Evolutionary conservation across 2,888 invertebrate species (phyloP), one percentile per base, ranked within the genome.

Genomic region (Dione vanillae): DNA sequence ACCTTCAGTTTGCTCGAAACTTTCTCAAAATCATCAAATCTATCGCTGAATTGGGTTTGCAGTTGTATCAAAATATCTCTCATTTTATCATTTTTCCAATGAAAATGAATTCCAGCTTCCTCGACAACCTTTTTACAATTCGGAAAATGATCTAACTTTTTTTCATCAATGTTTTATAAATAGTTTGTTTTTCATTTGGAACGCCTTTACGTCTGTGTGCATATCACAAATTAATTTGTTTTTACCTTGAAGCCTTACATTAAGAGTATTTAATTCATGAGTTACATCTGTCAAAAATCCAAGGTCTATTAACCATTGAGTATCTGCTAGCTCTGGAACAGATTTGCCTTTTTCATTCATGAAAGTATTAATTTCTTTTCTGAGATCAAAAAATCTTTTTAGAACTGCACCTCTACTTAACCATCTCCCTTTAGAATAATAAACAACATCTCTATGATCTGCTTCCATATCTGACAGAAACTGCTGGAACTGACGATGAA

Each of bases 1-100:
- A n/a, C n/a, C n/a, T n/a, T n/a, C n/a, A 69, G 69, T 73, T 69
- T 74, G 65, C 58, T 47, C 14, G 47, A 47, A 47, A 47, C 47
- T 47, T 47, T 47, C 14, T 10, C 47, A 47, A 47, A 47, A 47
- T 47, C 14, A 47, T 1, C 14, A 47, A 14, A 47, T 47, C 47
- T 47, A 14, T 47, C 8, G 14, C 47, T 47, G 8, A 47, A 47
- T 47, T 47, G 3, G 14, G 47, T 47, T 47, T 14, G 6, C 11
- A 47, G 47, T 47, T 47, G 47, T 47, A 47, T 1, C 14, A 47
- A 47, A 47, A 47, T 47, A 47, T 47, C 47, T 6, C 14, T 47
- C 8, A 11, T 47, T 47, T 47, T 47, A 11, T 47, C 12, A 47
- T 14, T 47, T 47, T 47, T 47, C 47, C 12, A 14, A 47, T 14